Percentiles rank a stretch among this genome's conserved stretches.
Conservation (phyloP, 2,113 vertebrate genomes). For the Catharus fuscescens region DNA sequence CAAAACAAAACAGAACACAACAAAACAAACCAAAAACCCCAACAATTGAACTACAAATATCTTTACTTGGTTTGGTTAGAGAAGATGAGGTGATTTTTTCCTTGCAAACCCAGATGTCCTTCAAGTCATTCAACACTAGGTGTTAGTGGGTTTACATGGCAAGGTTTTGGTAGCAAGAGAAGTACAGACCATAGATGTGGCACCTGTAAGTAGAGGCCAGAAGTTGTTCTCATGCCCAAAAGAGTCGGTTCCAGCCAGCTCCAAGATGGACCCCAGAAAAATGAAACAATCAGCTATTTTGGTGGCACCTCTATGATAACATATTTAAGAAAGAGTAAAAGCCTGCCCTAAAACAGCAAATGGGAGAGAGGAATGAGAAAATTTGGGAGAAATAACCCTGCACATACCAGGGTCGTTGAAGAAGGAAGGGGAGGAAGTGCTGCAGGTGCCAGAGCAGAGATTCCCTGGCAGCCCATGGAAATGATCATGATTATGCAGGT, state of each 20-base stretch:
- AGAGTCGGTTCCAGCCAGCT: fast-evolving
- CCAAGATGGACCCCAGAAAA: fast-evolving
- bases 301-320: fast-evolving
- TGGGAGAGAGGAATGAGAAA: not conserved
- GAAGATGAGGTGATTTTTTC: not conserved
- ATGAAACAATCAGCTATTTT: not conserved
- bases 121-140: not conserved
- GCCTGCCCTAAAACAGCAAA: not conserved
- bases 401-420: not conserved
- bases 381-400: not conserved
- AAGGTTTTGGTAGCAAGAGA: not conserved
- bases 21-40: not conserved
- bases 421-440: not conserved
- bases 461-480: not conserved
- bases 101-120: not conserved
- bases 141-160: not conserved
- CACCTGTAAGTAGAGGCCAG: not conserved
- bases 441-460: not conserved
- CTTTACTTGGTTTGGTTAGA: not conserved
- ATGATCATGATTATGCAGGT: fast-evolving
- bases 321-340: not conserved
- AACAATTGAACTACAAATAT: not conserved
- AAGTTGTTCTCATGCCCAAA: not conserved
- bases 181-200: not conserved
- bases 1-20: too few relatives aligned